phyloP scores from a whole-genome alignment of 2,797 vertebrate species.

The Myripristis jacobus region DNA sequence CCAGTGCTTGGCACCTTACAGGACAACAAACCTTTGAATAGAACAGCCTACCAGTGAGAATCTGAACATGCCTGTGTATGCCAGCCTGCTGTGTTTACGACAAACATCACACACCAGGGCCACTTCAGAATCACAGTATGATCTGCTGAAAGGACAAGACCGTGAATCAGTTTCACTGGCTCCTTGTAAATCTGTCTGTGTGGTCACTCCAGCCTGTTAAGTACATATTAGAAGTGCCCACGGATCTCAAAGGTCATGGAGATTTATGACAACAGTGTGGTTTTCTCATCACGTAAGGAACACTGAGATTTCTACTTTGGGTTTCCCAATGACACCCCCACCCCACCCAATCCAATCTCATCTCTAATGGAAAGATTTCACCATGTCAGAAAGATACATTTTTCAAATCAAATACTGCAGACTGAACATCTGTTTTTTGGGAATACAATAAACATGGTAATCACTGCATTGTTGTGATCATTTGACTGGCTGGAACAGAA shows the following conservation, averaged over 20 bases:
- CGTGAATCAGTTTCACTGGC: slow-evolving; percentile 9
- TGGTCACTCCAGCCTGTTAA: slow-evolving; percentile 49
- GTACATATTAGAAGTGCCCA: slow-evolving; percentile 53
- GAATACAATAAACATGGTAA: slow-evolving; percentile 66
- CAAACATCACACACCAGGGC: neutral
- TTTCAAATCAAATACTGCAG: slow-evolving; percentile 51
- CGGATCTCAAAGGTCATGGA: slow-evolving; percentile 48
- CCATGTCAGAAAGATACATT: slow-evolving; percentile 54
- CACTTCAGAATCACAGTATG: neutral
- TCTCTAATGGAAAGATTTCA: slow-evolving; percentile 49
- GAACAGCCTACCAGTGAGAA: no score
- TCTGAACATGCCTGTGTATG: neutral
- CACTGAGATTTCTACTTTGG: slow-evolving; percentile 52
- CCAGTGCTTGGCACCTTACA: no score
- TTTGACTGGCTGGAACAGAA: slow-evolving; percentile 45
- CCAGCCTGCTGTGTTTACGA: neutral
- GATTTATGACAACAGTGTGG: slow-evolving; percentile 62
- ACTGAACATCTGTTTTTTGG: slow-evolving; percentile 71
- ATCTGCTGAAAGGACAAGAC: slow-evolving; percentile 18
- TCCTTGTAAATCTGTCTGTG: slow-evolving; percentile 50
- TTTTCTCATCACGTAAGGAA: slow-evolving; percentile 62
- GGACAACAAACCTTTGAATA: no score
- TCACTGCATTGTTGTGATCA: slow-evolving; percentile 58
- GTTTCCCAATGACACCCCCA: slow-evolving; percentile 18
- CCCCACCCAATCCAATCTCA: slow-evolving; percentile 21